phyloP scores from a whole-genome alignment of 2,888 invertebrate genomes.

The Ennomos quercinarius region DNA sequence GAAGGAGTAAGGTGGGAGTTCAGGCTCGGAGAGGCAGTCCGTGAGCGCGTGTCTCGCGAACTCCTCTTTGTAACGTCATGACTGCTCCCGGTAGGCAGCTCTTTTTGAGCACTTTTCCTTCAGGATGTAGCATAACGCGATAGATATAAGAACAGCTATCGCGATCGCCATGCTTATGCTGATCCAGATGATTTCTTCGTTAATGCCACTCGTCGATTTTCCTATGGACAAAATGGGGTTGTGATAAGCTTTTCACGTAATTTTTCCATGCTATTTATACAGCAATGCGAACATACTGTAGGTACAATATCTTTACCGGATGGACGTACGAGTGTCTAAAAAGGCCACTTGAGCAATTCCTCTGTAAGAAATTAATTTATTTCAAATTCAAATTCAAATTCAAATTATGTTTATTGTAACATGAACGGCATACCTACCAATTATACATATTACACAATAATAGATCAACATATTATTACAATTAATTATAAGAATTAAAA shows the following conservation, averaged over 20 bases:
- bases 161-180: constrained; percentile 95
- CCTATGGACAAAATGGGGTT: constrained; percentile 78
- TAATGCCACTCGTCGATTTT: constrained; percentile 92
- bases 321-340: no score
- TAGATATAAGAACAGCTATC: constrained; percentile 92
- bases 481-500: no score
- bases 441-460: no score
- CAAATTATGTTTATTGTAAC: no score
- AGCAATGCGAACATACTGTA: no score
- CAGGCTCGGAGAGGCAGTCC: constrained; percentile 70
- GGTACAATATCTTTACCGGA: no score
- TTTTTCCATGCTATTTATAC: no score
- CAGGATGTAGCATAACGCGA: constrained; percentile 93
- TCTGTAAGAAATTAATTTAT: no score
- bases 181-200: constrained; percentile 95
- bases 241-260: not conserved
- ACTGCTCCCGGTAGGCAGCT: constrained; percentile 86
- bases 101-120: constrained; percentile 92
- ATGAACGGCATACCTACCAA: no score
- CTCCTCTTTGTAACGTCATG: constrained; percentile 87
- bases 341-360: no score
- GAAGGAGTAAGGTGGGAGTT: constrained; percentile 73
- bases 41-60: constrained; percentile 77
- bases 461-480: no score
- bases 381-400: no score